Evolutionary conservation across 2,113 vertebrate genomes (phyloP).

Genomic region (Trichomycterus rosablanca): DNA sequence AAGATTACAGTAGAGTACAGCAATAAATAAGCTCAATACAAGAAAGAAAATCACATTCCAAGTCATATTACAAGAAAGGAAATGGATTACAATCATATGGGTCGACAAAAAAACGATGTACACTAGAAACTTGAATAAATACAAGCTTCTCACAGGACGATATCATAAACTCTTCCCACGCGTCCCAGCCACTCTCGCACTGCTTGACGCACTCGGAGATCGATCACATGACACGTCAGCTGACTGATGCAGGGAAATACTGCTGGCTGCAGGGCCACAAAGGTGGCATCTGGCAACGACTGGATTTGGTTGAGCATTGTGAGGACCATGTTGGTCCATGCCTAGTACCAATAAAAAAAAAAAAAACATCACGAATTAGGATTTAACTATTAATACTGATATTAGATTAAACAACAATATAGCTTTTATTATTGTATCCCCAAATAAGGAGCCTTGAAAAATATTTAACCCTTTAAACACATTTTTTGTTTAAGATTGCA

Average conservation of each 20-base stretch:
- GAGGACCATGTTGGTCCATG: constrained; percentile 97
- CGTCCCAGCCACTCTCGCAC: constrained; percentile 91
- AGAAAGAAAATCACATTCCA: constrained; percentile 3
- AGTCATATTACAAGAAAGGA: constrained; percentile 7
- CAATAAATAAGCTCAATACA: constrained; percentile 30
- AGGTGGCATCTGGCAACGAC: constrained; percentile 81
- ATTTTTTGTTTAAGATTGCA: too few relatives aligned
- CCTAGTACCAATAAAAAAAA: constrained; percentile 64
- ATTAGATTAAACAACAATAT: too few relatives aligned
- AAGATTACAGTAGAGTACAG: constrained; percentile 27
- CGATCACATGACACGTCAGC: constrained; percentile 90
- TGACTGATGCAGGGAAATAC: constrained; percentile 95
- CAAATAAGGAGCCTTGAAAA: too few relatives aligned
- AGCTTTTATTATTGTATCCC: too few relatives aligned
- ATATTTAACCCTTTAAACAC: too few relatives aligned
- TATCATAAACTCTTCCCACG: constrained; percentile 89
- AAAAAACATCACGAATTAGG: background rate
- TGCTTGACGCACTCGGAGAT: constrained; percentile 84
- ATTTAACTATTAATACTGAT: background rate
- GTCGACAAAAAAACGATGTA: background rate
- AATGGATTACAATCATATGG: background rate
- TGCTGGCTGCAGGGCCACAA: constrained; percentile 85
- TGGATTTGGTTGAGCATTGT: constrained; percentile 92
- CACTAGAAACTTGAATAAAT: background rate
- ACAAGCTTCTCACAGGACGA: constrained; percentile 64